phyloP scores from a whole-genome alignment of 2,888 invertebrate genomes.

The Microchrysa polita region DNA sequence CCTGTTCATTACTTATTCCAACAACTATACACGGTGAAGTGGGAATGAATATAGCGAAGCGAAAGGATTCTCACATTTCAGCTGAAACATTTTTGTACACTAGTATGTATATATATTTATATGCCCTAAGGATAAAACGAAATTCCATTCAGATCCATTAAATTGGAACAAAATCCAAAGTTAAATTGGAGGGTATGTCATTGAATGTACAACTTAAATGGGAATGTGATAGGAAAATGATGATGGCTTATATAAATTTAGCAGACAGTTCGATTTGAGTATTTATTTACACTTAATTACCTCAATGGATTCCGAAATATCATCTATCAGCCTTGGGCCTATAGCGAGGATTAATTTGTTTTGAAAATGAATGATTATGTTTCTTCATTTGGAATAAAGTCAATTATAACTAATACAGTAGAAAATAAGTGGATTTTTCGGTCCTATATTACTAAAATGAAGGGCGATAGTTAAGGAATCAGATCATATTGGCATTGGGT shows the following conservation, averaged over 20 bases:
- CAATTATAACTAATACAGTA: too few relatives aligned
- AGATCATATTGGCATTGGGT: too few relatives aligned
- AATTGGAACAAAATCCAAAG: conserved; percentile 33
- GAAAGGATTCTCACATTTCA: conserved; percentile 24
- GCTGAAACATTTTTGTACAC: too few relatives aligned
- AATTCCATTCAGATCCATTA: conserved; percentile 11
- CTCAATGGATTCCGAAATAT: too few relatives aligned
- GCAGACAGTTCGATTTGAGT: neutral
- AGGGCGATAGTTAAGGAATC: too few relatives aligned
- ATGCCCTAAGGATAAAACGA: neutral
- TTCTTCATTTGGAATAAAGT: too few relatives aligned
- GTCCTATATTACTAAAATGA: too few relatives aligned
- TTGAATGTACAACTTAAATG: neutral
- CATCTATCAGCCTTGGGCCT: too few relatives aligned
- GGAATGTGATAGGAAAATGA: neutral
- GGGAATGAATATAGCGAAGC: neutral
- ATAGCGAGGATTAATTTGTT: too few relatives aligned
- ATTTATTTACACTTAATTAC: neutral
- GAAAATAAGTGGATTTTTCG: too few relatives aligned
- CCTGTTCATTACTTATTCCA: conserved; percentile 36
- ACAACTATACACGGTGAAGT: neutral
- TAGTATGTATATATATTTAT: too few relatives aligned
- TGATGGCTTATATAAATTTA: neutral
- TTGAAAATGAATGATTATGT: too few relatives aligned
- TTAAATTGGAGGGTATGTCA: conserved; percentile 24